Base-by-base conservation (phyloP, 2,797 vertebrate species). In the Carduelis carduelis region DNA sequence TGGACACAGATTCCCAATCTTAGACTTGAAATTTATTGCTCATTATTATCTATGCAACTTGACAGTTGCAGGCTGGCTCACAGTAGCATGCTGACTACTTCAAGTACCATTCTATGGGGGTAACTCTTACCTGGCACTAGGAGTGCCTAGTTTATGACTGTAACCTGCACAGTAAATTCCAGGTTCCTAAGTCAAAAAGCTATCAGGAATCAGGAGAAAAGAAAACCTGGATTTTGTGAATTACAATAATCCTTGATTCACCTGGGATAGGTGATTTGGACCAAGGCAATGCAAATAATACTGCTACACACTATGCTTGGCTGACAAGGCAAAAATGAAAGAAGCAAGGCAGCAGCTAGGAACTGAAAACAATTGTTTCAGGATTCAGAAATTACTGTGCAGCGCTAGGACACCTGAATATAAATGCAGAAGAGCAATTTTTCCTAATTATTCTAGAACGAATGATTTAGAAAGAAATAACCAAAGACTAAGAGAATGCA, bases 281-380 rank as follows among this genome's bases (percentile, higher is more conserved):
- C 16, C 34, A 84, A 78, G 52, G 21, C 70, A 81, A 21, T 20
- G 44, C 53, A 78, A 59, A 75, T n/a, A 80, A 39, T 11, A 8
- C 32, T 46, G 24, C 12, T 35, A 49, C 10, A 82, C 14, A 41
- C 35, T 14, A 13, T 0, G 0, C 27, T 43, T 64, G 37, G 53
- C 34, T 89, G 52, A 47, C 26, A 72, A 49, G 5, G 55, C 10
- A 80, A 69, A 90, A 80, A 65, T 17, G 1, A 6, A 47, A 61
- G 19, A 22, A 37, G 17, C 19, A 83, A 86, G 10, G 26, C 8
- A 60, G 41, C 55, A 56, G 34, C 37, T 30, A 57, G n/a, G 39
- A 94, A 59, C 18, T 37, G 30, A 43, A 64, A 30, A 57, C 2
- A 61, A 46, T 39, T 68, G 8, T 49, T 76, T 41, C 39, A 76